These are phyloP conservation scores for Xestia rhomboidea DNA, from an alignment of 2,888 invertebrate species.

Conservation along the genomic window DNA sequence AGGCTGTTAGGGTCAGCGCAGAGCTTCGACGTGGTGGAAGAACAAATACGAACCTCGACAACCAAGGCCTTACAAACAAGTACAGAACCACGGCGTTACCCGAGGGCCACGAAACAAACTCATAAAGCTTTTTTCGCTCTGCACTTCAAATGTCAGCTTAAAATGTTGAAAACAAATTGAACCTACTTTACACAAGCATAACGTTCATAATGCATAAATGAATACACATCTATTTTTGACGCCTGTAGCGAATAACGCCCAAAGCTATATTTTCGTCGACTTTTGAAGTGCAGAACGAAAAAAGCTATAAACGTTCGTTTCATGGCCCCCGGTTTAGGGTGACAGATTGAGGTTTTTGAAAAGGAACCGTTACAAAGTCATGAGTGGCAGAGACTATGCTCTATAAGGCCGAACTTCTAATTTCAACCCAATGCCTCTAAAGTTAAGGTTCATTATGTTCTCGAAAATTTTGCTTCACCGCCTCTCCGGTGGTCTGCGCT, in stretches of 20 bases:
- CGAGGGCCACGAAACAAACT: too few relatives aligned
- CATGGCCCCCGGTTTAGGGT: neutral
- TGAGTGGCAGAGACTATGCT: neutral
- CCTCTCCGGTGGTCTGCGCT: neutral
- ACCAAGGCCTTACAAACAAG: neutral
- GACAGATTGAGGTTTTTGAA: neutral
- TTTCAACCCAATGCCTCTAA: neutral
- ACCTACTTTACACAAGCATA: too few relatives aligned
- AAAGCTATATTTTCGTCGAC: too few relatives aligned
- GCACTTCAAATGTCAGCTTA: too few relatives aligned
- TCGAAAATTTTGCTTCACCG: neutral
- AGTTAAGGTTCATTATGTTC: neutral
- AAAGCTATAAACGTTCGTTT: too few relatives aligned
- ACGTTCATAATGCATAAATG: too few relatives aligned
- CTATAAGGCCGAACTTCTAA: neutral
- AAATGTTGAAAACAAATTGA: too few relatives aligned
- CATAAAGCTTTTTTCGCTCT: too few relatives aligned
- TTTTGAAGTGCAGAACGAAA: too few relatives aligned
- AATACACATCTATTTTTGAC: too few relatives aligned
- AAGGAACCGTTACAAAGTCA: neutral
- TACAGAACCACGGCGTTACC: neutral
- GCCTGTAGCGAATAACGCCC: too few relatives aligned
- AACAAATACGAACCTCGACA: neutral
- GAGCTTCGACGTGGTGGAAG: neutral
- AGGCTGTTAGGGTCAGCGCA: constrained; percentile 11